phyloP scores from a whole-genome alignment of 2,113 vertebrate species.

The Chionomys nivalis region DNA sequence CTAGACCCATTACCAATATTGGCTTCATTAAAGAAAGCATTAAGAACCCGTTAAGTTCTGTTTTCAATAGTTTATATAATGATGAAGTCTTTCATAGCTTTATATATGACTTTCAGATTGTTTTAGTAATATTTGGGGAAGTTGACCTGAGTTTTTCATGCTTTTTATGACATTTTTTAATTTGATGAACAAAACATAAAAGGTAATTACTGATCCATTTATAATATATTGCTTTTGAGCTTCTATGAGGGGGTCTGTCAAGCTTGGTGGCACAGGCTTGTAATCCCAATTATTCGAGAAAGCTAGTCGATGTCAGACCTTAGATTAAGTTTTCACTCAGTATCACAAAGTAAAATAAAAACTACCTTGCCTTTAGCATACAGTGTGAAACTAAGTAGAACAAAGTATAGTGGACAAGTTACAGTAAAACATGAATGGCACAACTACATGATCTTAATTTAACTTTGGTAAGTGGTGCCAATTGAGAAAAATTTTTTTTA shows the following conservation, averaged over 20 bases:
- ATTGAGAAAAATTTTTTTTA: too few species aligned
- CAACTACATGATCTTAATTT: background rate
- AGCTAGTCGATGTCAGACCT: background rate
- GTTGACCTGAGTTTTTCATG: background rate
- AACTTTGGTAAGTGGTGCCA: too few species aligned
- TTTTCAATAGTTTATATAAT: background rate
- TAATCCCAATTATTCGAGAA: background rate
- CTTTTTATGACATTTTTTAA: background rate
- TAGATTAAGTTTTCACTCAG: background rate
- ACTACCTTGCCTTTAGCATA: background rate
- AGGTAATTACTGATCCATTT: background rate
- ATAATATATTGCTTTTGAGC: background rate
- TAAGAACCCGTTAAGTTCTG: background rate
- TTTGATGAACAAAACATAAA: conserved; percentile 23
- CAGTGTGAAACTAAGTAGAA: background rate
- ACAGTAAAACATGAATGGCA: background rate
- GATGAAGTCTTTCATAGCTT: conserved; percentile 3
- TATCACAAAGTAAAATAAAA: background rate
- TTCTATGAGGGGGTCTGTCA: background rate
- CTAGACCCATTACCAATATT: background rate
- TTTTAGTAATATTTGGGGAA: background rate
- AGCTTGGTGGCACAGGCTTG: background rate
- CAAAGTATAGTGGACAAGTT: background rate
- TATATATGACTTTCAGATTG: background rate
- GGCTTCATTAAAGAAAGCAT: background rate